Base-by-base conservation (phyloP, 2,113 vertebrate species). In the Sturnira hondurensis region DNA sequence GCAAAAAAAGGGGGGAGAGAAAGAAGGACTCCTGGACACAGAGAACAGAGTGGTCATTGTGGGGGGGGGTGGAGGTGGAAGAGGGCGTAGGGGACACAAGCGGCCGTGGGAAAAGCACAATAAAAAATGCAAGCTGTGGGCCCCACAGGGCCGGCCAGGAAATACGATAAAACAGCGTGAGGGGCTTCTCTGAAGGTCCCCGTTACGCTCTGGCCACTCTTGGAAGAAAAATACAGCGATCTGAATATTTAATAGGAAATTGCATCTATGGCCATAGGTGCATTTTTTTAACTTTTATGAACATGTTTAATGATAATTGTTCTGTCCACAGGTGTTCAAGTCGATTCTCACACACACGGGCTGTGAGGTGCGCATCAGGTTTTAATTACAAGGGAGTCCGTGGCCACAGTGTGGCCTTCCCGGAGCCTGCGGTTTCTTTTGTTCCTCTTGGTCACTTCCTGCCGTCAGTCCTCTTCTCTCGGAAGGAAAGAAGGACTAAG, bases 291-390 rank as follows among this genome's bases (percentile, higher is more conserved):
- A 63, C n/a, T 9, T 61, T 47, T 33, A 13, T 54, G 73, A 73
- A 54, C 26, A 43, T 19, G 43, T 73, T 41, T 52, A n/a, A 74
- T 12, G 33, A 43, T 6, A 16, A 28, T 16, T 3, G n/a, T 36
- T 73, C 36, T 43, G 76, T 28, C 54, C 54, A 45, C 12, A 22
- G 76, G 85, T 43, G 11, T 26, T 15, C n/a, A 83, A 20, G 26
- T n/a, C 1, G 0, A 0, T 4, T 3, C 36, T 17, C 0, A 20
- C 63, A n/a, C 56, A 33, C 38, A 7, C 4, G 3, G 4, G 14
- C 50, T 43, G 10, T 38, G 24, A 43, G 7, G 17, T 11, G 2
- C 8, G 0, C 0, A 0, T 4, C 41, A 47, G 6, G 8, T 22
- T 36, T 50, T 33, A 16, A 67, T 38, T 70, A 19, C 7, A 8